Conservation (phyloP, 2,797 vertebrate species). For the Calcarius lapponicus region DNA sequence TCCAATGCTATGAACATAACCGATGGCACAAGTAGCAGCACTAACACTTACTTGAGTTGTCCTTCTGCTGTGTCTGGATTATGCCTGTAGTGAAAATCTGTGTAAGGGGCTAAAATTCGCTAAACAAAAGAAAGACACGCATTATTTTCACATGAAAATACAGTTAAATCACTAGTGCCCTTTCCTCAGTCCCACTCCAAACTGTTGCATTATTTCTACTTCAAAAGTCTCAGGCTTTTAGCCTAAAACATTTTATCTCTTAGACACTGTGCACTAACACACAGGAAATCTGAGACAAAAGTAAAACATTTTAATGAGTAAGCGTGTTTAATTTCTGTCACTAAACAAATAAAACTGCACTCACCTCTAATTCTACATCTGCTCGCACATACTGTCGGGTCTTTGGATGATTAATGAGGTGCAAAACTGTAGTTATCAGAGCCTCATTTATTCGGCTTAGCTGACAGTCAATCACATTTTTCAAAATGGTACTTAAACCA, state of each 20-base stretch:
- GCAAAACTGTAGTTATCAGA: constrained; percentile 96
- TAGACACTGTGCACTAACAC: neutral
- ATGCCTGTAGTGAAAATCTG: constrained; percentile 99
- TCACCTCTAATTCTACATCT: constrained; percentile 96
- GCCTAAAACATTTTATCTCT: neutral
- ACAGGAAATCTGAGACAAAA: neutral
- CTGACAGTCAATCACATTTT: constrained; percentile 98
- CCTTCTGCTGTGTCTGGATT: constrained; percentile 96
- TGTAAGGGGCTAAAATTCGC: constrained; percentile 99
- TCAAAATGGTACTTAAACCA: constrained; percentile 95
- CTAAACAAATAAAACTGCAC: constrained; percentile 9
- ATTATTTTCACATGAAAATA: neutral
- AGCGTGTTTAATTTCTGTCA: neutral
- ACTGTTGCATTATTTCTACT: neutral
- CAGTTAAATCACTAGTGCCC: neutral
- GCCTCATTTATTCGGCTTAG: constrained; percentile 98
- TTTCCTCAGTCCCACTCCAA: neutral
- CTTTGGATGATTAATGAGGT: constrained; percentile 97
- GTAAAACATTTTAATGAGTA: neutral
- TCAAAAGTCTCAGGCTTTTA: neutral
- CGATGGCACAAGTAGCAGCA: neutral
- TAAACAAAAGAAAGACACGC: constrained; percentile 67
- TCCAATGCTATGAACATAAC: neutral
- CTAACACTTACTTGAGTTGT: constrained; percentile 93
- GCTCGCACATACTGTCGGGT: constrained; percentile 94